Evolutionary conservation across 2,797 vertebrate genomes (phyloP), one percentile per base, ranked within the genome.

Genomic region (Columba guinea): DNA sequence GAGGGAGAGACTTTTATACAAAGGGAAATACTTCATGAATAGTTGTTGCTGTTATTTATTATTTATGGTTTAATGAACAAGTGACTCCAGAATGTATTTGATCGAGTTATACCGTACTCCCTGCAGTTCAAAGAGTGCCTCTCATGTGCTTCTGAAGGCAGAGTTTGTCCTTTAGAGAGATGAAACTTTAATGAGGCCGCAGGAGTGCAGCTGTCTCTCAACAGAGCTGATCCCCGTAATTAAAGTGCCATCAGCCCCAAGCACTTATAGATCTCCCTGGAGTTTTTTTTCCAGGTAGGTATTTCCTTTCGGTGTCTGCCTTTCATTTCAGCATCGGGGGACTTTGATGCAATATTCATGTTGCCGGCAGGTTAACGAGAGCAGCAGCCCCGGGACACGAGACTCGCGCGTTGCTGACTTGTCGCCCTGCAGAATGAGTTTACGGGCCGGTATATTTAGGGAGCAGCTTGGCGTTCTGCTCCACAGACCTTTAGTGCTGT

Each of bases 11-110:
- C 37, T 84, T 32, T 6, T 11, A 13, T 20, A 14, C 1, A 12
- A 22, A 65, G 49, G 51, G 48, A 81, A 59, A 17, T 70, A 34
- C 41, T 75, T 69, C 13, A 9, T 39, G 58, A 44, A 12, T 5
- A 55, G 46, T 35, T 2, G 2, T 63, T 82, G 17, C 56, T n/a
- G 26, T 58, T 92, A 77, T 95, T 70, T 92, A 95, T 94, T 95
- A 92, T 95, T 95, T 90, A 84, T 35, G 22, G 52, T 63, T 49
- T 4, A 80, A 58, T 93, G 68, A 82, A 48, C 37, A 70, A 74
- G 37, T 76, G 84, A 69, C 86, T 76, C 28, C 59, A 65, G 67
- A 44, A 34, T 0, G 2, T 49, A 41, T 76, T 41, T 48, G 59
- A 60, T 81, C 8, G 20, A 52, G 24, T 62, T 51, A 15, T 21